Evolutionary conservation across 2,797 vertebrate species (phyloP), one percentile per base, ranked within the genome.

Genomic region (Poeciliopsis infans): DNA sequence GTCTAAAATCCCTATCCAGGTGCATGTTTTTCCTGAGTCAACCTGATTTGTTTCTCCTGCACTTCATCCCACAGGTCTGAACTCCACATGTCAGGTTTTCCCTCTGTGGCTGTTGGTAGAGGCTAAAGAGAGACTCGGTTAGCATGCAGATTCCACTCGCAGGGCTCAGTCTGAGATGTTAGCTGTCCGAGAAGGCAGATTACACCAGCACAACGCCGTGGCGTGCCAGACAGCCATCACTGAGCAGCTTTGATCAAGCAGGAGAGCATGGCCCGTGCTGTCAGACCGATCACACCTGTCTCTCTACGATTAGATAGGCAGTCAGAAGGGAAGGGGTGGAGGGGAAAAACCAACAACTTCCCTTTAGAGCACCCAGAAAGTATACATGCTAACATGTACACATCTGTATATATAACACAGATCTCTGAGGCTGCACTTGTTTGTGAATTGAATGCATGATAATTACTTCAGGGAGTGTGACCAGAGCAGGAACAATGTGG

Each of bases 401-500:
- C 72, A 53, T 46, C 36, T 25, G 25, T 51, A 80, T 84, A 81
- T 70, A 75, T 86, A 80, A 78, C 28, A 68, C 83, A 89, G 59
- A 78, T 31, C 78, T 46, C 79, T 78, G 57, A 90, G 43, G 85
- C 79, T 72, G 76, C 69, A 71, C 72, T 46, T 72, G 66, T 47
- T 84, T 84, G 83, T 78, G 79, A 83, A 72, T n/a, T 86, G 72
- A 82, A 25, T 57, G 31, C 84, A 47, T 89, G 20, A 92, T 46
- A 79, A 45, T 43, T 64, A 72, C 88, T 88, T 73, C 89, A 98
- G 98, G 66, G 82, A 94, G 80, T 98, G 97, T 90, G 96, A 99
- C 87, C 98, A 97, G 93, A 98, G 96, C 92, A 86, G 78, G 69
- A 99, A 98, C 90, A 89, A 91, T 0, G 95, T 97, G 70, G 95